Evolutionary conservation across 1,140 invertebrate species (phyloP).

Genomic region (Pseudomyrmex gracilis): DNA sequence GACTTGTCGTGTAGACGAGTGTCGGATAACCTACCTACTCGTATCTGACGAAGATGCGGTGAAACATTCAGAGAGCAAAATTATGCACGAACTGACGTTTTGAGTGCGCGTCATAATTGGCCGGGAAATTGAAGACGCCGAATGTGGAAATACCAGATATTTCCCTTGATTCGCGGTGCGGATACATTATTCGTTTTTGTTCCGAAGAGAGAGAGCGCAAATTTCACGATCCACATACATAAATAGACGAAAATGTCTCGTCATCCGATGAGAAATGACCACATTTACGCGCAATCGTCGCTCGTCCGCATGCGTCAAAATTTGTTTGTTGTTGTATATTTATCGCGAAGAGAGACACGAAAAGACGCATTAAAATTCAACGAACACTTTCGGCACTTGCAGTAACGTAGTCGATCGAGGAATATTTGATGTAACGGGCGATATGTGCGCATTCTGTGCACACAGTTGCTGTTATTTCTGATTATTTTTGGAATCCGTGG

Average conservation of each 20-base stretch:
- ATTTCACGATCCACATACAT: neutral
- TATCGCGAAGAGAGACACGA: neutral
- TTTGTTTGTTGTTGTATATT: constrained; percentile 11
- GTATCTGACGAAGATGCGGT: neutral
- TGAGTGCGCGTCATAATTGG: neutral
- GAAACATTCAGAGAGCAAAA: constrained; percentile 35
- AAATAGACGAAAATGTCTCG: neutral
- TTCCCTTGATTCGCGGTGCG: constrained; percentile 6
- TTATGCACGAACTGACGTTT: constrained; percentile 45
- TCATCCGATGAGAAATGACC: constrained; percentile 3
- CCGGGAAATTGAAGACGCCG: neutral
- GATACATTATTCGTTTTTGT: constrained; percentile 38
- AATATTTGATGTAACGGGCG: neutral
- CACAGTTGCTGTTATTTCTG: neutral
- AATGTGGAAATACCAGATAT: constrained; percentile 11
- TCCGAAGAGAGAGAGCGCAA: neutral
- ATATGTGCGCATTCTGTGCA: neutral
- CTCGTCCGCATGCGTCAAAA: neutral
- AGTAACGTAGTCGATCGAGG: neutral
- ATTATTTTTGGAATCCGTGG: constrained; percentile 35
- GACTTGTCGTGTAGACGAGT: constrained; percentile 17
- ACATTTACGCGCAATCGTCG: constrained; percentile 9
- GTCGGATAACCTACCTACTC: neutral
- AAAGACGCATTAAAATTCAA: neutral
- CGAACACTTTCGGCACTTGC: neutral